These are phyloP conservation scores for Trichechus manatus DNA, from an alignment of 2,113 vertebrate species.

Conservation along the genomic window DNA sequence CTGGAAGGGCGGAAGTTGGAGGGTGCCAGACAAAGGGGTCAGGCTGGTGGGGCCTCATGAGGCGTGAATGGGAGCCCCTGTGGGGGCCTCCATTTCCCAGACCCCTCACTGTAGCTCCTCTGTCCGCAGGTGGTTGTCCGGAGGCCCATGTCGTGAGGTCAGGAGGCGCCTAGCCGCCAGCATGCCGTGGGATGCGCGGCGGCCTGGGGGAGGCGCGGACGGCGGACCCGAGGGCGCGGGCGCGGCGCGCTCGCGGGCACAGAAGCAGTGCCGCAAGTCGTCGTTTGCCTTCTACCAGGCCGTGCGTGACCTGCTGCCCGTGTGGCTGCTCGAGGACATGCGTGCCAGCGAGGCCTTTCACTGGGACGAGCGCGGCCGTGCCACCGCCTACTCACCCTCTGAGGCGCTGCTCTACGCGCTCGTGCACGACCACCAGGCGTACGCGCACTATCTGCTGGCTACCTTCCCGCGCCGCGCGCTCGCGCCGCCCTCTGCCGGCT, in stretches of 20 bases:
- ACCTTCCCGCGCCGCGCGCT: conserved; percentile 90
- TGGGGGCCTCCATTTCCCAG: background rate
- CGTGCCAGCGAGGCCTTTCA: conserved; percentile 95
- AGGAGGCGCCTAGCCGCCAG: background rate
- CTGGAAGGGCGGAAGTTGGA: background rate
- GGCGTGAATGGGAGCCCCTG: background rate
- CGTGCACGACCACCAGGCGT: conserved; percentile 96
- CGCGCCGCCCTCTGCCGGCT: conserved; percentile 89
- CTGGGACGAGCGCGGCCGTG: conserved; percentile 95
- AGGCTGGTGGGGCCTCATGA: background rate
- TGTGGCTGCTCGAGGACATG: conserved; percentile 97
- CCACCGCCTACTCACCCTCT: conserved; percentile 92
- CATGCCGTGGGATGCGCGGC: conserved; percentile 90
- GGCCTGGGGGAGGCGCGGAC: conserved; percentile 76
- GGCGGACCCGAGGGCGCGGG: conserved; percentile 86
- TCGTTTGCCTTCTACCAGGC: conserved; percentile 97
- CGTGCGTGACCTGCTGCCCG: conserved; percentile 93
- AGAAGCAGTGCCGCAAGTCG: conserved; percentile 94
- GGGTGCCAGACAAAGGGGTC: background rate
- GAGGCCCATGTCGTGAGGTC: conserved; percentile 46
- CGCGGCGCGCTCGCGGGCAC: conserved; percentile 87
- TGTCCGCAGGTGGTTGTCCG: conserved; percentile 7
- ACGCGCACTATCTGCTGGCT: conserved; percentile 92
- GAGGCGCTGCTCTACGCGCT: conserved; percentile 96
- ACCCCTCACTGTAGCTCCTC: background rate